phyloP scores from a whole-genome alignment of 2,888 invertebrate species.

The Phanerotoma sp. region DNA sequence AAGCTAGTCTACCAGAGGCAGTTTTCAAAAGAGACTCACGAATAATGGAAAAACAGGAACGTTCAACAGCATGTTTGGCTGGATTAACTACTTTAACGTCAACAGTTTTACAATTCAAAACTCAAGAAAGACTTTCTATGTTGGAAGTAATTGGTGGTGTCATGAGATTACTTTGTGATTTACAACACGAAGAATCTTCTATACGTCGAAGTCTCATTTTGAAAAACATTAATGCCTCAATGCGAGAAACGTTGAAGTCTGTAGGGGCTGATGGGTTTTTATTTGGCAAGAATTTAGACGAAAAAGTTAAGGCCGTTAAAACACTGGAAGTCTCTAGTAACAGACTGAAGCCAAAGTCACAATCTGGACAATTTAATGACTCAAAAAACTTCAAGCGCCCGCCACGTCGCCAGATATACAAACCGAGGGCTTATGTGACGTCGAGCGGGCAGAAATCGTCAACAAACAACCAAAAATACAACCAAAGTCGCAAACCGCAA shows the following conservation, averaged over 20 bases:
- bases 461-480: constrained; percentile 7
- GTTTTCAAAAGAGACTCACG: constrained; percentile 24
- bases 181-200: constrained; percentile 29
- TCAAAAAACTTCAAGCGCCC: constrained; percentile 31
- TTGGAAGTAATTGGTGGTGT: constrained; percentile 12
- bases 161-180: constrained; percentile 20
- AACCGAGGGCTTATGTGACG: constrained; percentile 6
- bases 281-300: constrained; percentile 23
- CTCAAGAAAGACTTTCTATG: neutral
- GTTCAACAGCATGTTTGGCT: constrained; percentile 14
- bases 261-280: constrained; percentile 20
- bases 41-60: constrained; percentile 22
- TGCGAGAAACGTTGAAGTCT: constrained; percentile 23
- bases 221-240: constrained; percentile 25
- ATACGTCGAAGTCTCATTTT: constrained; percentile 28
- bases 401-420: constrained; percentile 20
- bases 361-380: neutral
- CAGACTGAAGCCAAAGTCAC: constrained; percentile 6
- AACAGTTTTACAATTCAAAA: neutral
- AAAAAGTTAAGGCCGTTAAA: constrained; percentile 26
- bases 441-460: constrained; percentile 24
- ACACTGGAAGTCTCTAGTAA: constrained; percentile 18
- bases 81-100: constrained; percentile 3
- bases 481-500: constrained; percentile 2
- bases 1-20: constrained; percentile 16